Evolutionary conservation across 2,888 invertebrate species (phyloP), one percentile per base, ranked within the genome.

Genomic region (Athripsodes cinereus): DNA sequence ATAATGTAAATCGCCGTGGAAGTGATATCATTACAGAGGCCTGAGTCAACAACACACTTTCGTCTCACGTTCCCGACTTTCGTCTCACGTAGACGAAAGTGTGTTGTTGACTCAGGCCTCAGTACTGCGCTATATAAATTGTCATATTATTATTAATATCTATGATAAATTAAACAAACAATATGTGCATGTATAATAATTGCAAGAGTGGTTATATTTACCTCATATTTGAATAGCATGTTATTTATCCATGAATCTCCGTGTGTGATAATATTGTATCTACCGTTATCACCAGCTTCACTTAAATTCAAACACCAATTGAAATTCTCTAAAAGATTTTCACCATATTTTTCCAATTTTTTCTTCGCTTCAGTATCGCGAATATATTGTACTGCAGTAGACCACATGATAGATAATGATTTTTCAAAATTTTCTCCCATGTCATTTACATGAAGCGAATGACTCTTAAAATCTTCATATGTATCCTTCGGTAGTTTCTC

Each of bases 201-300:
- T 46, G 31, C 6, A 31, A 31, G 11, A 31, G 31, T 8, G 16
- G 13, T 2, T n/a, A 40, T 44, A 3, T 13, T 55, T 31, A 61
- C 61, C 58, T 59, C 52, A 19, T 57, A 56, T 59, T 59, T 61
- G 22, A 57, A 61, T 3, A 61, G 16, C 10, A 61, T 48, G 19
- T 61, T 61, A 34, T 61, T 61, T 16, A 49, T 54, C 61, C 61
- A 61, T 16, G 53, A 59, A 40, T 61, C 61, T 2, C 61, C 61
- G 21, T 61, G 61, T 8, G 6, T 8, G n/a, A 44, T 13, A 8
- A 44, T 44, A 44, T 44, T 44, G 44, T 44, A 44, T 5, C 6
- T 2, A 26, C 26, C 10, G 6, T 44, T 13, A 5, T 44, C 44
- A 44, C 5, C 13, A 44, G 2, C 44, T 3, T 44, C 44, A 16